Conservation (phyloP, 2,888 invertebrate species). For the Merodon equestris region DNA sequence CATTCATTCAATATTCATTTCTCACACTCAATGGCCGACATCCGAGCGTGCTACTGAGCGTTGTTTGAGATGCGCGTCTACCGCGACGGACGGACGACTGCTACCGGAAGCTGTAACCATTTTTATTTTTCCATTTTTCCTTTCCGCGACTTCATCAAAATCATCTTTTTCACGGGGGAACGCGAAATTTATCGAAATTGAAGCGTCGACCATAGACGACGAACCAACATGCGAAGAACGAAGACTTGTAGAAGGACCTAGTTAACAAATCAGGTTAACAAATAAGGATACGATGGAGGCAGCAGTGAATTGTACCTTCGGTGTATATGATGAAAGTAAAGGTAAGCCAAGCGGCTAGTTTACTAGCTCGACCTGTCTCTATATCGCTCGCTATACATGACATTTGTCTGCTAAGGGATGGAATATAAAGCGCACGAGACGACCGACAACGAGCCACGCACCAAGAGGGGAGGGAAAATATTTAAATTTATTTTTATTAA, state of each 20-base stretch:
- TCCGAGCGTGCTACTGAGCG: background rate
- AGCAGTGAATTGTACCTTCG: too few relatives aligned
- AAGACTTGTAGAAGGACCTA: conserved; percentile 12
- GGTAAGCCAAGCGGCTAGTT: conserved; percentile 56
- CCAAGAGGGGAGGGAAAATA: conserved; percentile 69
- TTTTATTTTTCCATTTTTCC: conserved; percentile 36
- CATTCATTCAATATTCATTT: conserved; percentile 67
- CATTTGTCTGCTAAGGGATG: conserved; percentile 1
- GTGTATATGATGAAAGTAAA: conserved; percentile 47
- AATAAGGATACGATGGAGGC: conserved; percentile 19
- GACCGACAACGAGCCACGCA: conserved; percentile 28
- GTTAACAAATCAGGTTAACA: conserved; percentile 67
- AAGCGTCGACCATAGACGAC: conserved; percentile 12
- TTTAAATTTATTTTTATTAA: conserved; percentile 75
- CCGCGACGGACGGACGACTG: conserved; percentile 1
- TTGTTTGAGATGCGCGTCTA: too few relatives aligned
- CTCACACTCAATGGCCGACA: conserved; percentile 61
- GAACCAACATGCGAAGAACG: conserved; percentile 33
- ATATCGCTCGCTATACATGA: background rate
- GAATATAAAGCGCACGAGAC: conserved; percentile 43
- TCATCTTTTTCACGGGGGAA: conserved; percentile 44
- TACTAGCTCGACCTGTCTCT: conserved; percentile 31
- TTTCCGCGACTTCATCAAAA: conserved; percentile 55
- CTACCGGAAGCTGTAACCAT: too few relatives aligned
- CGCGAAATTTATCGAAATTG: conserved; percentile 60